phyloP scores from a whole-genome alignment of 2,113 vertebrate species.

The Gavia stellata region DNA sequence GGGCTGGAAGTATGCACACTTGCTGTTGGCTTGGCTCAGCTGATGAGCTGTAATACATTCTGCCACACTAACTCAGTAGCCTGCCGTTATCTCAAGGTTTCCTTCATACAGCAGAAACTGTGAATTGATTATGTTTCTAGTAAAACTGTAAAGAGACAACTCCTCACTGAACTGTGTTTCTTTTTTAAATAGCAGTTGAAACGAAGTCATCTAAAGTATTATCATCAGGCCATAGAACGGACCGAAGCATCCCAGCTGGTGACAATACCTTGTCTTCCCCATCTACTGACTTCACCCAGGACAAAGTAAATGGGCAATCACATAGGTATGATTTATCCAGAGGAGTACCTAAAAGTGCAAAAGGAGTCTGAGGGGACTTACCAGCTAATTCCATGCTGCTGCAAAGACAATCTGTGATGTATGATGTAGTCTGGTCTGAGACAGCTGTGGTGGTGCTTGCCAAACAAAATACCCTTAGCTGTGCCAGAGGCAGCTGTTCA shows the following conservation, averaged over 20 bases:
- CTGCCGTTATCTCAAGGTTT: neutral
- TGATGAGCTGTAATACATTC: neutral
- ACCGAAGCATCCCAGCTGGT: neutral
- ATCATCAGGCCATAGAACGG: neutral
- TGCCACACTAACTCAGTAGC: neutral
- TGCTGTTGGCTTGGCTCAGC: neutral
- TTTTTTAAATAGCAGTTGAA: constrained; percentile 30
- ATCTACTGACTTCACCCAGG: neutral
- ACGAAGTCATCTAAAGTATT: constrained; percentile 15
- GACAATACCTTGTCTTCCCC: neutral
- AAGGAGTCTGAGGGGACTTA: neutral
- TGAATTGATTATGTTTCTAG: neutral
- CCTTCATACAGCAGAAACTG: neutral
- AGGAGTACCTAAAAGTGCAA: neutral
- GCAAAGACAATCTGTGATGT: constrained; percentile 25
- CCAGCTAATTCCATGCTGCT: constrained; percentile 15
- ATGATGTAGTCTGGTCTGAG: constrained; percentile 40
- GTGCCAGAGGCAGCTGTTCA: constrained; percentile 51
- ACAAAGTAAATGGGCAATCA: constrained; percentile 1
- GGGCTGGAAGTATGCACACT: neutral
- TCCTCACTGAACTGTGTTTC: neutral
- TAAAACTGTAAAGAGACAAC: neutral
- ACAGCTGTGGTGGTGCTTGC: constrained; percentile 7
- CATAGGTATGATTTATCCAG: constrained; percentile 63
- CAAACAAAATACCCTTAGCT: constrained; percentile 52